Evolutionary conservation across 2,113 vertebrate genomes (phyloP).

Genomic region (Zosterops pallidus): DNA sequence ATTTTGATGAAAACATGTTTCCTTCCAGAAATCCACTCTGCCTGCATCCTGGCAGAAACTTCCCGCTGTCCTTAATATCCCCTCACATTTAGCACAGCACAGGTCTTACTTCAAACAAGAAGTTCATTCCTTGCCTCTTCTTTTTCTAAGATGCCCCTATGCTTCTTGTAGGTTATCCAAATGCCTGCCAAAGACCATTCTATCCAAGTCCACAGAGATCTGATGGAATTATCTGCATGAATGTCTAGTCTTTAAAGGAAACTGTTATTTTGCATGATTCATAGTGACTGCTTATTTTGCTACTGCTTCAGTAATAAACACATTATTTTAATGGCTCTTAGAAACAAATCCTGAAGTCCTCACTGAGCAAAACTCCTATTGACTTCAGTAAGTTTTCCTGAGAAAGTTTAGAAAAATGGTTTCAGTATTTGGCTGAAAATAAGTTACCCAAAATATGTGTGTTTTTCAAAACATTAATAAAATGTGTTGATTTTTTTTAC

Average conservation of each 20-base stretch:
- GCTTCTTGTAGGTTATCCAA: background rate
- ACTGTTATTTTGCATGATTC: constrained; percentile 54
- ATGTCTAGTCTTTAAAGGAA: constrained; percentile 49
- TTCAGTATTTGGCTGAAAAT: background rate
- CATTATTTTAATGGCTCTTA: constrained; percentile 42
- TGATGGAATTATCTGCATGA: constrained; percentile 33
- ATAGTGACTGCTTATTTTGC: constrained; percentile 44
- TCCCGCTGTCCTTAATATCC: constrained; percentile 13
- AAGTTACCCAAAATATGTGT: background rate
- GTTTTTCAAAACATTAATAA: constrained; percentile 5
- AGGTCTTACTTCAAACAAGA: background rate
- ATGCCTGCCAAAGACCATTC: background rate
- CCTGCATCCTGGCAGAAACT: background rate
- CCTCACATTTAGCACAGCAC: background rate
- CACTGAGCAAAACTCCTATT: constrained; percentile 7
- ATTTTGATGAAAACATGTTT: constrained; percentile 34
- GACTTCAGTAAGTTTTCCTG: background rate
- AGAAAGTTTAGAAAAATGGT: background rate
- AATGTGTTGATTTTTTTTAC: background rate
- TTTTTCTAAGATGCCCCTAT: background rate
- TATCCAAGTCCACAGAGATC: background rate
- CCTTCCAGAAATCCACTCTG: constrained; percentile 18
- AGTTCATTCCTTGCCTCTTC: background rate
- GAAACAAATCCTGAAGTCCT: constrained; percentile 1
- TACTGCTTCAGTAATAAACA: constrained; percentile 61